Evolutionary conservation across 2,113 vertebrate genomes (phyloP).

Genomic region (Hoplias malabaricus): DNA sequence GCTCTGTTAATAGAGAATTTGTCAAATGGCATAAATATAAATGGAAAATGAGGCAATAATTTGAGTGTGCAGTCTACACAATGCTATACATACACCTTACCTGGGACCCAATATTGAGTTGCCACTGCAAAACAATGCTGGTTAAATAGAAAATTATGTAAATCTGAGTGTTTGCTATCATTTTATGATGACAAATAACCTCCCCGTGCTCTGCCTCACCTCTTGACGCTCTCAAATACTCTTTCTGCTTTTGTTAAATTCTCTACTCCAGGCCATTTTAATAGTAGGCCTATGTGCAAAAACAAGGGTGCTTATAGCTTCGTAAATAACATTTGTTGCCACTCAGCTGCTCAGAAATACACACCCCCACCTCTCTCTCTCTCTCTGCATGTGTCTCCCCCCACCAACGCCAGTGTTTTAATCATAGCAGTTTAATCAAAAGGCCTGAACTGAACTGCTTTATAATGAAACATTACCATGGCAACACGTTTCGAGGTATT

Average conservation of each 20-base stretch:
- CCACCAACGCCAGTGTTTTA: conserved; percentile 53
- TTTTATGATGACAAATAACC: neutral
- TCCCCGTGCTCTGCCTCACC: conserved; percentile 40
- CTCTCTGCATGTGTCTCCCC: neutral
- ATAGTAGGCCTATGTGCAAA: neutral
- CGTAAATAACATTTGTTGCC: conserved; percentile 40
- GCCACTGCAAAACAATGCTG: too few relatives aligned
- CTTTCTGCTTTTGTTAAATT: neutral
- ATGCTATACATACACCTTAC: too few relatives aligned
- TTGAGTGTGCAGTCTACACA: too few relatives aligned
- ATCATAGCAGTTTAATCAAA: conserved; percentile 71
- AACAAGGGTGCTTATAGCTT: conserved; percentile 1
- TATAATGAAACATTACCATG: conserved; percentile 75
- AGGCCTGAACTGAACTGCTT: conserved; percentile 57
- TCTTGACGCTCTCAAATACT: conserved; percentile 34
- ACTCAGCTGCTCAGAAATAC: neutral
- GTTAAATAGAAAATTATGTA: too few relatives aligned
- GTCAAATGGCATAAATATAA: too few relatives aligned
- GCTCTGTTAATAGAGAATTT: too few relatives aligned
- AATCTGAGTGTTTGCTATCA: neutral
- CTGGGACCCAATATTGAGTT: too few relatives aligned
- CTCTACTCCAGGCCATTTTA: conserved; percentile 22
- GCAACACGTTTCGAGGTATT: conserved; percentile 62
- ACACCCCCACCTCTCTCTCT: neutral
- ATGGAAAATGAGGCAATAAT: too few relatives aligned